Base-by-base conservation (phyloP, 1,140 invertebrate species). In the Diabrotica virgifera region DNA sequence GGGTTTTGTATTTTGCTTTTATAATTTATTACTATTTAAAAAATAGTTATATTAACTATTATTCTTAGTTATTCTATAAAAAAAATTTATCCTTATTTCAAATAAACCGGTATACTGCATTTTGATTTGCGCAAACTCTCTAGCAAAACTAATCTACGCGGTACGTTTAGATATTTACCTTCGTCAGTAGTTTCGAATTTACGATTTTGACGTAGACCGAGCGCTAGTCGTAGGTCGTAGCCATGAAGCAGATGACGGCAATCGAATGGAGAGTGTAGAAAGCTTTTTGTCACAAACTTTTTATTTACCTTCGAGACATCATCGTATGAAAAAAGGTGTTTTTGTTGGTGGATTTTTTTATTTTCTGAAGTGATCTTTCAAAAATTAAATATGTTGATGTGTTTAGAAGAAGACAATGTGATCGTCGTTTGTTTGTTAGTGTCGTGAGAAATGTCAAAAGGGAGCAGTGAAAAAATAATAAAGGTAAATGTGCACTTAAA, bases 221-320 rank as follows among this genome's bases (percentile, higher is more conserved):
- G 24, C 24, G 24, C 24, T 24, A 24, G 24, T 24, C 52, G 60
- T 62, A 62, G 11, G 60, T 62, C 60, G 8, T 5, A 14, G n/a
- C 24, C 40, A 54, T 62, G 37, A 54, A 50, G 52, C 60, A 62
- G 60, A 46, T 62, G 60, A 53, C 50, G 46, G 52, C 37, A 13
- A 46, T 6, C 40, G 40, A 46, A 46, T 46, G 40, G 40, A 46
- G 5, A 50, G 37, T 36, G 13, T 24, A 65, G 62, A 67, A 62
- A 64, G 66, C 58, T 57, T 51, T 58, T 63, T 40, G 63, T 70
- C 60, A 68, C 66, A 66, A 62, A 68, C 61, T 68, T 70, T 70
- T 70, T 68, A 70, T 70, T 70, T 70, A 68, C 66, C 35, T 66
- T 62, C 63, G 61, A 63, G 59, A 64, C 66, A 50, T 67, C 54